phyloP scores from a whole-genome alignment of 2,797 vertebrate genomes.

The Gymnocypris eckloni region DNA sequence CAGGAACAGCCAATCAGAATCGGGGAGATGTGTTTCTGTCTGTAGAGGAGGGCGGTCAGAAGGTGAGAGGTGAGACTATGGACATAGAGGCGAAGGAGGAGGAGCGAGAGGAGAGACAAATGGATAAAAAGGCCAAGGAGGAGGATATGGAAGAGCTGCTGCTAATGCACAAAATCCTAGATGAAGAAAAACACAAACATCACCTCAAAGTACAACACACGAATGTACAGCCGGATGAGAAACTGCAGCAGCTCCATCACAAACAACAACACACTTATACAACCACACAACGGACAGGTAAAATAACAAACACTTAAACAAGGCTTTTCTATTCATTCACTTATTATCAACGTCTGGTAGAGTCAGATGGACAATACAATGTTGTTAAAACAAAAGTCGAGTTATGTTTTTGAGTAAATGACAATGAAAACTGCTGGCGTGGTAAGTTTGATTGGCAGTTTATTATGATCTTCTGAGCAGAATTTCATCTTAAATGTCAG shows the following conservation, averaged over 20 bases:
- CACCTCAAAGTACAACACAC: constrained; percentile 66
- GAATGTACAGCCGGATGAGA: constrained; percentile 52
- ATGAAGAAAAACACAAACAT: constrained; percentile 78
- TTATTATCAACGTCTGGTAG: neutral
- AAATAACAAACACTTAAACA: neutral
- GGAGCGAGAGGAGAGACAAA: constrained; percentile 67
- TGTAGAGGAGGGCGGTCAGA: constrained; percentile 13
- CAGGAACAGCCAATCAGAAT: constrained; percentile 70
- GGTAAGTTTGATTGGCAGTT: neutral
- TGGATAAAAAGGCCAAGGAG: constrained; percentile 68
- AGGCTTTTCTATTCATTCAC: neutral
- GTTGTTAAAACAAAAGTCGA: neutral
- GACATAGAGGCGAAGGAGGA: constrained; percentile 62
- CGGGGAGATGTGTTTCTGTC: constrained; percentile 14
- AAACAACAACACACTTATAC: constrained; percentile 69
- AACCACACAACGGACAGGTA: constrained; percentile 74
- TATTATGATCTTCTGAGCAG: neutral
- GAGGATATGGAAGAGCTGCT: constrained; percentile 75
- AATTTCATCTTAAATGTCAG: neutral
- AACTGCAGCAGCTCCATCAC: constrained; percentile 57
- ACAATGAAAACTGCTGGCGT: neutral
- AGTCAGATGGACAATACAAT: neutral
- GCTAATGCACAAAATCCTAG: constrained; percentile 74
- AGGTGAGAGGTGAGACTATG: constrained; percentile 68
- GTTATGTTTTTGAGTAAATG: neutral